Evolutionary conservation across 2,797 vertebrate genomes (phyloP).

Genomic region (Ctenochaetus hawaiiensis): DNA sequence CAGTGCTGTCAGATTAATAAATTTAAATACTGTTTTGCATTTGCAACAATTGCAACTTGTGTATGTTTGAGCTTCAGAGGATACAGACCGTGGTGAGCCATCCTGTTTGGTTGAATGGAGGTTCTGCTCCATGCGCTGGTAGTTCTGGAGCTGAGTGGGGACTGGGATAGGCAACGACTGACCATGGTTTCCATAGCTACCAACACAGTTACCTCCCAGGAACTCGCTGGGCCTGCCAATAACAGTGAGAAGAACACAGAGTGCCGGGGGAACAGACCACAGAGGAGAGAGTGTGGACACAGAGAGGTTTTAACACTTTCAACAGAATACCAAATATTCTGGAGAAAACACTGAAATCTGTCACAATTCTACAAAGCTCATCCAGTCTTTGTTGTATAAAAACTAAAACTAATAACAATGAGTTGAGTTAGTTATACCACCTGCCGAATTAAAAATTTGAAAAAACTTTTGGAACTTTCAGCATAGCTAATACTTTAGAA

Average conservation of each 20-base stretch:
- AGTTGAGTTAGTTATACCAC: neutral
- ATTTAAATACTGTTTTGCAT: neutral
- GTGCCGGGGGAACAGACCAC: constrained; percentile 36
- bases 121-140: constrained; percentile 96
- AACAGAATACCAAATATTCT: constrained; percentile 18
- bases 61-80: neutral
- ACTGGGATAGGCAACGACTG: constrained; percentile 96
- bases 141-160: constrained; percentile 96
- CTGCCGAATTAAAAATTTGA: no score
- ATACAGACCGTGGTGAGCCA: constrained; percentile 87
- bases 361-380: neutral
- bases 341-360: neutral
- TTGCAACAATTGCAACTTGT: neutral
- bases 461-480: neutral
- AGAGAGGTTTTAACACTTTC: constrained; percentile 9
- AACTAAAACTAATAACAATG: neutral
- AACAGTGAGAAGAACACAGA: constrained; percentile 53
- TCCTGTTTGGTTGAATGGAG: constrained; percentile 88
- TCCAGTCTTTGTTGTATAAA: neutral
- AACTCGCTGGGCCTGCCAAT: constrained; percentile 86
- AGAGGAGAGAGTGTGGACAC: constrained; percentile 14
- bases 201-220: constrained; percentile 82
- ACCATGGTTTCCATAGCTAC: constrained; percentile 83
- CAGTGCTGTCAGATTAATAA: neutral
- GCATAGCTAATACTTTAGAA: neutral